Evolutionary conservation across 2,888 invertebrate species (phyloP).

Genomic region (Leptinotarsa rubiginosa): DNA sequence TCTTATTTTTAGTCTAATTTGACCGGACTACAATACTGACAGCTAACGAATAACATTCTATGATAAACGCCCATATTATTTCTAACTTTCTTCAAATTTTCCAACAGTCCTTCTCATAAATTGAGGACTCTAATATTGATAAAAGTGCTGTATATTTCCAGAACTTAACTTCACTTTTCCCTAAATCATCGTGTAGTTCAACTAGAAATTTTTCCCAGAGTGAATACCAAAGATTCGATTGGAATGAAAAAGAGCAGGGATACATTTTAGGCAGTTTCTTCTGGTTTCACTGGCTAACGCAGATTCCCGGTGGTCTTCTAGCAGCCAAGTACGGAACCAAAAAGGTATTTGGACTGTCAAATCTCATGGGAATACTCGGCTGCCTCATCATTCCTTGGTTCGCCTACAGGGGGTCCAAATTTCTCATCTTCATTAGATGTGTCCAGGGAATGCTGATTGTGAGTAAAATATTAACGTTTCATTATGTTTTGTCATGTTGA

Average conservation of each 20-base stretch:
- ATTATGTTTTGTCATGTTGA: too few species aligned
- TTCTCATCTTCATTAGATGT: slow-evolving; percentile 72
- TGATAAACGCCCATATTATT: too few species aligned
- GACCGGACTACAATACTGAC: too few species aligned
- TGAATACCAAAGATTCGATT: slow-evolving; percentile 63
- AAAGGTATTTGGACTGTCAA: slow-evolving; percentile 75
- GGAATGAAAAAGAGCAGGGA: slow-evolving; percentile 77
- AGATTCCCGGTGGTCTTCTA: slow-evolving; percentile 79
- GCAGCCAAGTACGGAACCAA: slow-evolving; percentile 79
- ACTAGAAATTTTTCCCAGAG: background rate
- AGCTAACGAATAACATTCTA: too few species aligned
- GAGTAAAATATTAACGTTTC: slow-evolving; percentile 57
- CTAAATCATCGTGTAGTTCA: background rate
- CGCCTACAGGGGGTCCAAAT: slow-evolving; percentile 70
- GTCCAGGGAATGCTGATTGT: slow-evolving; percentile 79
- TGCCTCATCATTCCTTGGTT: slow-evolving; percentile 76
- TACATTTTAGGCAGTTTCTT: slow-evolving; percentile 75
- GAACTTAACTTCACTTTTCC: background rate
- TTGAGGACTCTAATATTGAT: too few species aligned
- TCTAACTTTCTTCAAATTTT: too few species aligned
- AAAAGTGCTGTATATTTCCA: background rate
- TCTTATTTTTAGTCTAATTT: too few species aligned
- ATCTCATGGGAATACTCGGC: slow-evolving; percentile 73
- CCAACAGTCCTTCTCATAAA: too few species aligned
- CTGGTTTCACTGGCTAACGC: slow-evolving; percentile 79